Evolutionary conservation across 2,888 invertebrate genomes (phyloP).

Genomic region (Megalurothrips usitatus): DNA sequence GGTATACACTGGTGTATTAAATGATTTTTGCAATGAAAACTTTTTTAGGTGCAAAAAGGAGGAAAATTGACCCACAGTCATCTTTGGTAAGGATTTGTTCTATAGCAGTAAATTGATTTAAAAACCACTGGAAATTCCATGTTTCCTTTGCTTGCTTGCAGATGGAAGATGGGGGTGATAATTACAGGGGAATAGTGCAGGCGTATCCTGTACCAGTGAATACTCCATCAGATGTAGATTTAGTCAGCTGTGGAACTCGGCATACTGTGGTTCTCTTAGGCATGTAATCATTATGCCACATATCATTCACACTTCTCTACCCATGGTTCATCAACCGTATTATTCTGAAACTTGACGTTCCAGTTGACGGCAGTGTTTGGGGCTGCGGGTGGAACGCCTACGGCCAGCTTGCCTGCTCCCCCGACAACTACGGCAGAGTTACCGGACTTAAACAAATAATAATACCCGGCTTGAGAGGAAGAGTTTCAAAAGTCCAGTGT

Average conservation of each 20-base stretch:
- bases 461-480: neutral
- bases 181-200: constrained; percentile 41
- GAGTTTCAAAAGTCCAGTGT: neutral
- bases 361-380: constrained; percentile 63
- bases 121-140: neutral
- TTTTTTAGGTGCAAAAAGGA: neutral
- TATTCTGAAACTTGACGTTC: constrained; percentile 35
- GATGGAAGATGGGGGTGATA: constrained; percentile 38
- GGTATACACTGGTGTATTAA: neutral
- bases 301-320: neutral
- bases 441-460: neutral
- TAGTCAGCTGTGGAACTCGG: constrained; percentile 67
- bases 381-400: constrained; percentile 78
- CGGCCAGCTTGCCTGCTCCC: constrained; percentile 57
- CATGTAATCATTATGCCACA: constrained; percentile 41
- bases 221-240: constrained; percentile 42
- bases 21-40: neutral
- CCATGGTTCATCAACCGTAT: neutral
- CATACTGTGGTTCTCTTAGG: constrained; percentile 67
- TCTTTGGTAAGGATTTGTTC: neutral
- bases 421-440: neutral
- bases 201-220: constrained; percentile 45
- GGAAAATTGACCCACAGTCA: neutral
- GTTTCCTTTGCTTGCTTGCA: constrained; percentile 17
- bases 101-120: neutral